Percentiles rank a stretch among this genome's conserved stretches.
Evolutionary conservation across 1,140 invertebrate species (phyloP).

Genomic region (Trachelipus rathkii): DNA sequence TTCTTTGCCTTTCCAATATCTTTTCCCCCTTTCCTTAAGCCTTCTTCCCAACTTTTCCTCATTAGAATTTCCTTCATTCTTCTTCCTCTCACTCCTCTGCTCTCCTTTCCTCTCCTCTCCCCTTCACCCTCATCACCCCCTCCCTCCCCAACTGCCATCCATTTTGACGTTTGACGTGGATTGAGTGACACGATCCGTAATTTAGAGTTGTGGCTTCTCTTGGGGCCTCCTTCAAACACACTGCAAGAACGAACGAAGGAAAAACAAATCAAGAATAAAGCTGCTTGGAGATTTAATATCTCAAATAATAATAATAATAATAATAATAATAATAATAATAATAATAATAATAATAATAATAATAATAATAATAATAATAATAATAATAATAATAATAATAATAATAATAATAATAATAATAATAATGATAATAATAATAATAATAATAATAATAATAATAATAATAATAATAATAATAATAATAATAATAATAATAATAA

Average conservation of each 20-base stretch:
- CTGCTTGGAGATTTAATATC: too few relatives aligned
- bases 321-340: neutral
- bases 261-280: neutral
- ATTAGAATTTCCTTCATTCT: neutral
- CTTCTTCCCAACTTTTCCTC: too few relatives aligned
- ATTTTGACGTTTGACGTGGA: neutral
- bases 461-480: too few relatives aligned
- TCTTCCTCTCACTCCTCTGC: neutral
- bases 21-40: too few relatives aligned
- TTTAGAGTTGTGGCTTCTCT: neutral
- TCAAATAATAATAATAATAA: neutral
- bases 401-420: neutral
- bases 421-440: too few relatives aligned
- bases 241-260: neutral
- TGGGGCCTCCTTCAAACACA: neutral
- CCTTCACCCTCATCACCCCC: neutral
- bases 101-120: neutral
- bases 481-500: too few relatives aligned
- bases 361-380: neutral
- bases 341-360: neutral
- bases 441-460: too few relatives aligned
- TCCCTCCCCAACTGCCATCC: neutral
- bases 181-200: conserved; percentile 1
- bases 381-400: neutral
- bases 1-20: too few relatives aligned